phyloP scores from a whole-genome alignment of 1,140 invertebrate species.

The Habropoda laboriosa region DNA sequence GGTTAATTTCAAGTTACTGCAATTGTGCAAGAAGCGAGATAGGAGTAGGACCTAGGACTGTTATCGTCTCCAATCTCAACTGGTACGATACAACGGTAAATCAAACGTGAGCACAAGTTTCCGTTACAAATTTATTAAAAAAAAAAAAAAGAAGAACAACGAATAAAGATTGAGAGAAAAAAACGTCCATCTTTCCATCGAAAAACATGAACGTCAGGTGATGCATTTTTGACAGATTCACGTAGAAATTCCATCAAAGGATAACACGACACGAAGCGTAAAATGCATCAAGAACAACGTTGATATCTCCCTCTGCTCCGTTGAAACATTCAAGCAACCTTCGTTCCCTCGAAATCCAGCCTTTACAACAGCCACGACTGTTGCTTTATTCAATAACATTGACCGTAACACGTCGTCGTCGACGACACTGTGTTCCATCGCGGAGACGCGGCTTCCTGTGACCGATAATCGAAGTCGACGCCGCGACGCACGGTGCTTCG shows the following conservation, averaged over 20 bases:
- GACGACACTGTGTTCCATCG: neutral
- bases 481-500: no score
- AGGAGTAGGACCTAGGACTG: no score
- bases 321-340: neutral
- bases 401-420: neutral
- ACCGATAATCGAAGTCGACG: neutral
- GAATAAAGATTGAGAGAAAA: neutral
- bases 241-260: no score
- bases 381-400: conserved; percentile 4
- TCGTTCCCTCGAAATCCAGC: neutral
- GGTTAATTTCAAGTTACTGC: no score
- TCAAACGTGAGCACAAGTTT: no score
- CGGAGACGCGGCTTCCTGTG: neutral
- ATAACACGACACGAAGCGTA: neutral
- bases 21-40: no score
- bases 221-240: neutral
- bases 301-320: no score
- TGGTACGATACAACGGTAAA: no score
- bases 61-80: no score
- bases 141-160: no score
- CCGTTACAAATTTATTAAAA: no score
- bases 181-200: neutral
- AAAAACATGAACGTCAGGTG: neutral
- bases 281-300: no score
- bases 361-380: neutral